Conservation (phyloP, 1,140 invertebrate species). For the Piezodorus guildinii region DNA sequence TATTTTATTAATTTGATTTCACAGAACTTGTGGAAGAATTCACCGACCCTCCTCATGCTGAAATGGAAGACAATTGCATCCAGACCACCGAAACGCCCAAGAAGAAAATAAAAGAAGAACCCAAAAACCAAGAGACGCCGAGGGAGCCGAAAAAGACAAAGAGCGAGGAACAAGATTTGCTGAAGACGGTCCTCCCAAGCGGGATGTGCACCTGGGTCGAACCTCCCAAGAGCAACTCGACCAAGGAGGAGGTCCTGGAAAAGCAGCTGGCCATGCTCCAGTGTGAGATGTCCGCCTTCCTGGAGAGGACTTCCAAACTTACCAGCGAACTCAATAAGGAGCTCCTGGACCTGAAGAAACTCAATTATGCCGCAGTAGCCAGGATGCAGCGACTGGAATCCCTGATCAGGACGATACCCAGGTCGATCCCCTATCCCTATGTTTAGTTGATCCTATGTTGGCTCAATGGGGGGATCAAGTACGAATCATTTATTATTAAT, state of each 20-base stretch:
- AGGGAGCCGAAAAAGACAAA: no score
- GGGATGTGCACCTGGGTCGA: neutral
- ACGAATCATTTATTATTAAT: no score
- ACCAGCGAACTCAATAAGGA: slow-evolving; percentile 15
- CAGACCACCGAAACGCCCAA: no score
- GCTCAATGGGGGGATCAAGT: no score
- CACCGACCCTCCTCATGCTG: neutral
- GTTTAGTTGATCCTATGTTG: slow-evolving; percentile 16
- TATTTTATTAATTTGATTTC: no score
- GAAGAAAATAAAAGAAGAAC: no score
- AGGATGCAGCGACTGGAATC: slow-evolving; percentile 22
- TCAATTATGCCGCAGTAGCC: slow-evolving; percentile 19
- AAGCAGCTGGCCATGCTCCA: slow-evolving; percentile 15
- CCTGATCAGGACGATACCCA: slow-evolving; percentile 11
- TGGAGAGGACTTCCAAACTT: slow-evolving; percentile 1
- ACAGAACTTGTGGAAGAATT: slow-evolving; percentile 8
- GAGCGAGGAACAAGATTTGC: no score
- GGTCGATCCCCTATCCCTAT: slow-evolving; percentile 11
- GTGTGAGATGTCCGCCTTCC: slow-evolving; percentile 18
- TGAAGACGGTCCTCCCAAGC: neutral
- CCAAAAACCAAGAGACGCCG: no score
- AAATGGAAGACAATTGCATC: neutral
- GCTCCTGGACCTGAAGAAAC: slow-evolving; percentile 21
- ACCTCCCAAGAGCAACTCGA: neutral
- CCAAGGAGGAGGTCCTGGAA: slow-evolving; percentile 13